A percentile compares a stretch with the other conserved stretches of the same genome.
phyloP scores from a whole-genome alignment of 35 echinoderm and acorn worm genomes.

The Lytechinus pictus region DNA sequence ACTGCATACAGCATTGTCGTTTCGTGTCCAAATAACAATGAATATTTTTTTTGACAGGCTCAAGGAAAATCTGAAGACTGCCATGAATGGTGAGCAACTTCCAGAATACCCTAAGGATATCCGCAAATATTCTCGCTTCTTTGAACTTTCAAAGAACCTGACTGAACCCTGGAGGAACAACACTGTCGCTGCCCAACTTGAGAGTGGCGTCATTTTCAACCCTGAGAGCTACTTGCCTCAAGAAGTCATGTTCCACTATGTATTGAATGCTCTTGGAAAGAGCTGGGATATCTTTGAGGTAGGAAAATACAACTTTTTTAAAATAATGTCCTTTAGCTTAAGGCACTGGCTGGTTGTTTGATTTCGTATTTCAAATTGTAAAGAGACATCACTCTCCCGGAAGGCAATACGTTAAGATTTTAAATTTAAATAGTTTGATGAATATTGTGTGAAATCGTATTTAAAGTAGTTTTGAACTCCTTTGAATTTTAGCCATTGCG shows the following conservation, averaged over 20 bases:
- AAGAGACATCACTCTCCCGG: too few species aligned
- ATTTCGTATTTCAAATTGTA: too few species aligned
- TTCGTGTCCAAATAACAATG: neutral
- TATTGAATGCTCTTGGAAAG: constrained; percentile 82
- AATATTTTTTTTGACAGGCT: constrained; percentile 50
- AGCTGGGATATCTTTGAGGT: constrained; percentile 91
- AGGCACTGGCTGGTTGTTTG: too few species aligned
- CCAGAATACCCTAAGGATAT: constrained; percentile 92
- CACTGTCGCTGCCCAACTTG: constrained; percentile 77
- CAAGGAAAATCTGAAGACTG: constrained; percentile 57
- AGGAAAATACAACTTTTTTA: neutral
- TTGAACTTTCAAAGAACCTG: constrained; percentile 78
- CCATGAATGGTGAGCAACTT: constrained; percentile 62
- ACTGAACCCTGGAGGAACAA: constrained; percentile 74
- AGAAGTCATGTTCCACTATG: constrained; percentile 81
- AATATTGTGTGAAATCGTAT: too few species aligned
- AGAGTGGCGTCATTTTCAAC: constrained; percentile 85
- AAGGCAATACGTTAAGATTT: too few species aligned
- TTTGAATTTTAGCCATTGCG: too few species aligned
- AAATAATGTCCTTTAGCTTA: too few species aligned
- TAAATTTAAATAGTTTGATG: too few species aligned
- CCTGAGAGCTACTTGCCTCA: constrained; percentile 75
- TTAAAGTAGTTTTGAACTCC: too few species aligned
- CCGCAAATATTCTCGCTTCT: constrained; percentile 70
- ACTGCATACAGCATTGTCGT: neutral